Conservation (phyloP, 1,140 invertebrate species). For the Drosophila auraria region DNA sequence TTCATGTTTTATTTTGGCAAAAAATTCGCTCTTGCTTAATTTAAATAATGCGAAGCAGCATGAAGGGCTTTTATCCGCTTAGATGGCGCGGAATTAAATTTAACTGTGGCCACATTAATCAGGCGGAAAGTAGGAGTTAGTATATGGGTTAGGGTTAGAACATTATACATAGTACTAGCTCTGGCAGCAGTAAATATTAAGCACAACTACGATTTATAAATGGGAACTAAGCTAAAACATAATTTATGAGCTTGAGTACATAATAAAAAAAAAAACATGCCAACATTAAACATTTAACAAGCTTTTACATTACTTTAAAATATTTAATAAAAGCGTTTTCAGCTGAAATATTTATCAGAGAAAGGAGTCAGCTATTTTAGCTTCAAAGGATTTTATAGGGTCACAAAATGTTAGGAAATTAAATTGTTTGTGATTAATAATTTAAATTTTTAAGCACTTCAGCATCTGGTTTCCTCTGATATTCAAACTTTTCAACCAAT, state of each 20-base stretch:
- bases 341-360: not conserved
- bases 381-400: not conserved
- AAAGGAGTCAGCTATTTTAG: not conserved
- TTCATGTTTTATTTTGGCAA: conserved; percentile 1
- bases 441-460: not conserved
- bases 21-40: conserved; percentile 42
- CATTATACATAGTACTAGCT: conserved; percentile 21
- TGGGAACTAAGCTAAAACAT: not conserved
- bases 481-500: too few relatives aligned
- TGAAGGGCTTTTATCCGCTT: conserved; percentile 36
- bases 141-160: not conserved
- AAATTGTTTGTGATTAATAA: not conserved
- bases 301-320: not conserved
- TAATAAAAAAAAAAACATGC: not conserved
- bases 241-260: not conserved
- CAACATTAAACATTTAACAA: not conserved
- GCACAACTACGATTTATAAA: conserved; percentile 1
- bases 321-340: not conserved
- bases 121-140: conserved; percentile 2
- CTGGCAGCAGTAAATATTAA: conserved; percentile 23
- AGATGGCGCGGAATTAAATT: conserved; percentile 17
- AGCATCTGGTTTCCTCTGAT: too few relatives aligned
- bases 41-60: conserved; percentile 41
- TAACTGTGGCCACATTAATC: conserved; percentile 40
- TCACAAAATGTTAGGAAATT: not conserved